Percentiles rank a stretch among this genome's conserved stretches.
Conservation (phyloP, 2,888 invertebrate species). For the Alsophila aescularia region DNA sequence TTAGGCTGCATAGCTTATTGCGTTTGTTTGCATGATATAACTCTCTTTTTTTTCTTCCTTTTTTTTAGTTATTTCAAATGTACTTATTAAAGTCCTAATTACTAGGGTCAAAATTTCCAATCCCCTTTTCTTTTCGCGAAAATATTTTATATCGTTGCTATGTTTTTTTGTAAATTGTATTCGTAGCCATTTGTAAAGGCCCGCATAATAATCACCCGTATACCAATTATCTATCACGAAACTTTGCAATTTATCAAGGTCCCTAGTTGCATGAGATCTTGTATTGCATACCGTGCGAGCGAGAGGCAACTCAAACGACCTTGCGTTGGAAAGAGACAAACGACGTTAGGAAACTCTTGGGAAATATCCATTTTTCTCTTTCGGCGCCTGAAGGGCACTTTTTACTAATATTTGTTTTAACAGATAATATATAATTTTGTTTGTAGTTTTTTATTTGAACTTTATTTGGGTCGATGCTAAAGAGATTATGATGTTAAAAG, state of each 20-base stretch:
- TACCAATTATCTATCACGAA: constrained; percentile 83
- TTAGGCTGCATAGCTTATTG: neutral
- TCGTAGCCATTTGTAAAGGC: constrained; percentile 52
- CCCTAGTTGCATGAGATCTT: constrained; percentile 81
- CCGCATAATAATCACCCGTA: constrained; percentile 77
- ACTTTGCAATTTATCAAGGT: constrained; percentile 82
- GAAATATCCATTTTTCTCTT: constrained; percentile 81
- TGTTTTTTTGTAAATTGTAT: constrained; percentile 27
- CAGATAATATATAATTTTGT: constrained; percentile 35
- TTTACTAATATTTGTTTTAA: constrained; percentile 69
- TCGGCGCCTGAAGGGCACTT: constrained; percentile 79
- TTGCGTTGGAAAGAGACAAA: constrained; percentile 71
- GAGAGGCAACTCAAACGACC: constrained; percentile 66
- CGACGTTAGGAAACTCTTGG: constrained; percentile 80
- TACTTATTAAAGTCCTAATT: neutral
- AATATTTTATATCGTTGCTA: too few species aligned
- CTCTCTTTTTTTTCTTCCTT: too few species aligned
- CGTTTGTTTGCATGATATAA: constrained; percentile 1
- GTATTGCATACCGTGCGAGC: constrained; percentile 78
- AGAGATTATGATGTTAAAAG: constrained; percentile 52
- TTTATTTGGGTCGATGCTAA: constrained; percentile 68
- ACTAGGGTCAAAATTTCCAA: neutral
- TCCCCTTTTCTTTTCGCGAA: neutral
- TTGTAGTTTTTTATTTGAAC: constrained; percentile 59
- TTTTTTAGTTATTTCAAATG: neutral